Percentiles rank a stretch among this genome's conserved stretches.
These are phyloP conservation scores for Argyra leucocephala DNA, from an alignment of 2,888 invertebrate species.

Conservation along the genomic window DNA sequence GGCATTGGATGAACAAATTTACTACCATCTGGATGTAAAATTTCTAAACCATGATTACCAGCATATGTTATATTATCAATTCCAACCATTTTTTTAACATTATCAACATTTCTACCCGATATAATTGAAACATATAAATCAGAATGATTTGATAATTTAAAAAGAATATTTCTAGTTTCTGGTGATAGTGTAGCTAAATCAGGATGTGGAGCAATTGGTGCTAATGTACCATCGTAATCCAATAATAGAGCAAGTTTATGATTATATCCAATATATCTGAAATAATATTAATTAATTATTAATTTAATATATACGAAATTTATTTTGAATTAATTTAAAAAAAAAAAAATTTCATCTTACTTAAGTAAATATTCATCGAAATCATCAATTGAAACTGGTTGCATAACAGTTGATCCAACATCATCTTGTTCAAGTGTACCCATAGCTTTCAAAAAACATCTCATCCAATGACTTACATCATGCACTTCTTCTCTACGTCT, in stretches of 20 bases:
- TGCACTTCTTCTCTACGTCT: constrained; percentile 69
- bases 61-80: constrained; percentile 86
- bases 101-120: constrained; percentile 76
- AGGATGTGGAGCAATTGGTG: constrained; percentile 82
- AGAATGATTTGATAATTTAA: constrained; percentile 70
- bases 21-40: constrained; percentile 80
- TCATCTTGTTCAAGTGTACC: constrained; percentile 75
- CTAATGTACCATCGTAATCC: constrained; percentile 82
- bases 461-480: constrained; percentile 84
- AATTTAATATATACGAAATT: constrained; percentile 1
- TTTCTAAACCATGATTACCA: constrained; percentile 80
- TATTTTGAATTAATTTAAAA: background rate
- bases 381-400: constrained; percentile 81
- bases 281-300: constrained; percentile 22
- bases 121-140: constrained; percentile 81
- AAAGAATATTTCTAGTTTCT: constrained; percentile 75
- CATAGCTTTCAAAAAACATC: constrained; percentile 77
- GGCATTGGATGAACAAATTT: constrained; percentile 89
- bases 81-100: constrained; percentile 83
- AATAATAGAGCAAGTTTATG: constrained; percentile 74
- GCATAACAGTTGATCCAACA: constrained; percentile 74
- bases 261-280: constrained; percentile 73
- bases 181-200: constrained; percentile 76
- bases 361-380: constrained; percentile 81
- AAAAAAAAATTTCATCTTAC: constrained; percentile 46